Evolutionary conservation across 2,113 vertebrate genomes (phyloP).

Genomic region (Cranoglanis bouderius): DNA sequence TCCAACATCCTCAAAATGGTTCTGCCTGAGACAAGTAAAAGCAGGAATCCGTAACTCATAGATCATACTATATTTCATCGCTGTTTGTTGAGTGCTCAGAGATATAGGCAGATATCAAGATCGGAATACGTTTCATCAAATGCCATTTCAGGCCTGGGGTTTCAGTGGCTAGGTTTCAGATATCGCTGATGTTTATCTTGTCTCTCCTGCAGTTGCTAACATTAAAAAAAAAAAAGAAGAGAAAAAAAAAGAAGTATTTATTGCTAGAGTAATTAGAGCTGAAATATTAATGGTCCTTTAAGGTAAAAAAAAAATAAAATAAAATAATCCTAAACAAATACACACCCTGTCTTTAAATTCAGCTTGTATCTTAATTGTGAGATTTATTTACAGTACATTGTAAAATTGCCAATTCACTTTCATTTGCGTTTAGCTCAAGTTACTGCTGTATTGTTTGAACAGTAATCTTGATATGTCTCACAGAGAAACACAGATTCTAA

Average conservation of each 20-base stretch:
- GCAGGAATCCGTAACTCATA: constrained; percentile 42
- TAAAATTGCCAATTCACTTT: background rate
- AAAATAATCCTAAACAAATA: background rate
- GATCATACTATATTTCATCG: constrained; percentile 25
- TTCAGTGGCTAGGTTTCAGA: constrained; percentile 23
- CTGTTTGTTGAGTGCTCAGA: constrained; percentile 15
- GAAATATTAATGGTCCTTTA: background rate
- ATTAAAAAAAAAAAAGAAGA: background rate
- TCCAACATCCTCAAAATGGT: constrained; percentile 3
- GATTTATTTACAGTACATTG: background rate
- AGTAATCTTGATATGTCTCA: background rate
- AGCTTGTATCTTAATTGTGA: background rate
- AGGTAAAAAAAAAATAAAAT: background rate
- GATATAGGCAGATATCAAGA: constrained; percentile 30
- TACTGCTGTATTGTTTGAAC: background rate
- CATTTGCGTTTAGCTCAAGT: background rate
- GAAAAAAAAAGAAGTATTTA: too few species aligned
- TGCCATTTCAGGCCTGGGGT: constrained; percentile 32
- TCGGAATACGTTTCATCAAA: constrained; percentile 24
- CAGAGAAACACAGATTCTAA: constrained; percentile 21
- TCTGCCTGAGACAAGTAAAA: constrained; percentile 41
- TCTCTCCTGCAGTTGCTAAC: background rate
- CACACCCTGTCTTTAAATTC: background rate
- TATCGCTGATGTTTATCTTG: constrained; percentile 32
- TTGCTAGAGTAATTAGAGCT: background rate